phyloP scores from a whole-genome alignment of 1,140 invertebrate species.

The Carposina sasakii region DNA sequence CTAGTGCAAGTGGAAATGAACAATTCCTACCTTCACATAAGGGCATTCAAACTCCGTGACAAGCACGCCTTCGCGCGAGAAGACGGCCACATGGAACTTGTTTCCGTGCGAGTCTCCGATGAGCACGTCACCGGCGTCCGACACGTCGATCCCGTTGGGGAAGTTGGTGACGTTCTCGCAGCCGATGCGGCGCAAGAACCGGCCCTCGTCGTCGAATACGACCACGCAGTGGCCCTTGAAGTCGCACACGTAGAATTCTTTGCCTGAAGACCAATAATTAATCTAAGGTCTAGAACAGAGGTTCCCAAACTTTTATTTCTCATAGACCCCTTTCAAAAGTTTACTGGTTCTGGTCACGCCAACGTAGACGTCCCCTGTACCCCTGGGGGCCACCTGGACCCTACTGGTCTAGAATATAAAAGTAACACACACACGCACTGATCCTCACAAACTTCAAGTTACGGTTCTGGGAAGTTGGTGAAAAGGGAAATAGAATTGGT shows the following conservation, averaged over 20 bases:
- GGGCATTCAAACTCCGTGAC: constrained; percentile 97
- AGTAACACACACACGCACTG: too few relatives aligned
- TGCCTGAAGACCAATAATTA: constrained; percentile 84
- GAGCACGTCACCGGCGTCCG: constrained; percentile 94
- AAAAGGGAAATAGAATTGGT: too few relatives aligned
- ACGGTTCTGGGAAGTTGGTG: too few relatives aligned
- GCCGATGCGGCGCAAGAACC: constrained; percentile 93
- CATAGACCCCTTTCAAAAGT: too few relatives aligned
- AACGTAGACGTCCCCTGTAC: too few relatives aligned
- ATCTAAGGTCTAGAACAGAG: too few relatives aligned
- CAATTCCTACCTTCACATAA: constrained; percentile 85
- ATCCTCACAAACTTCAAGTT: too few relatives aligned
- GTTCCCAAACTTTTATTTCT: too few relatives aligned
- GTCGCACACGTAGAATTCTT: constrained; percentile 97
- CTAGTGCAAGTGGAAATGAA: neutral
- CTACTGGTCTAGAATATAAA: too few relatives aligned
- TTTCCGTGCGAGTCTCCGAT: constrained; percentile 98
- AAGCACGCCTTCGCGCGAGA: constrained; percentile 87
- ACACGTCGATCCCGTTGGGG: constrained; percentile 98
- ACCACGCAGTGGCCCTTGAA: constrained; percentile 98
- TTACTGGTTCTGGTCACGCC: too few relatives aligned
- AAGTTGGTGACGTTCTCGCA: constrained; percentile 96
- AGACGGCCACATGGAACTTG: constrained; percentile 96
- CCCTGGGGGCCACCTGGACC: too few relatives aligned
- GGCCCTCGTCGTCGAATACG: constrained; percentile 93